phyloP scores from a whole-genome alignment of 2,113 vertebrate genomes.

The Lepus americanus region DNA sequence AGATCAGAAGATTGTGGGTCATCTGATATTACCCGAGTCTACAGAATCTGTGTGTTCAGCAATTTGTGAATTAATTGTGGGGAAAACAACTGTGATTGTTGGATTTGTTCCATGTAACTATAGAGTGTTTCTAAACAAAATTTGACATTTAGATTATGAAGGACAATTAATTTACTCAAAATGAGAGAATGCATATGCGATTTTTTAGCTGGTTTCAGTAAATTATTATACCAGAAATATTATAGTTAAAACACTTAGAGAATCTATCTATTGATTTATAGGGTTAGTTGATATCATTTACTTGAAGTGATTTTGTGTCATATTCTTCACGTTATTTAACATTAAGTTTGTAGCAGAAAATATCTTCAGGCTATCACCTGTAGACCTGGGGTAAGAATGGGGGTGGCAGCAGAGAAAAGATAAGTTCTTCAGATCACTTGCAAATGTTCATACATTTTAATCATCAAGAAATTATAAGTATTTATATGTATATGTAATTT shows the following conservation, averaged over 20 bases:
- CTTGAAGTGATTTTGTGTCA: conserved; percentile 22
- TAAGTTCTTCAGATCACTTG: conserved; percentile 53
- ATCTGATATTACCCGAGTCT: background rate
- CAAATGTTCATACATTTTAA: conserved; percentile 41
- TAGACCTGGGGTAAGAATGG: background rate
- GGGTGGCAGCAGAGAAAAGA: background rate
- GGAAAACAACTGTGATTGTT: background rate
- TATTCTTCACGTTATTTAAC: conserved; percentile 37
- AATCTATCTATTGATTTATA: background rate
- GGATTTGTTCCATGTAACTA: background rate
- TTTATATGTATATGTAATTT: background rate
- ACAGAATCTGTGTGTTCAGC: background rate
- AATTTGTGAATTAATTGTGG: background rate
- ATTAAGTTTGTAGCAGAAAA: conserved; percentile 59
- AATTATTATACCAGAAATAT: background rate
- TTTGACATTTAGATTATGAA: background rate
- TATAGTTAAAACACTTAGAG: background rate
- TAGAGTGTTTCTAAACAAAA: background rate
- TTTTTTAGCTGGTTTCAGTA: background rate
- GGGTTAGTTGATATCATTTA: background rate
- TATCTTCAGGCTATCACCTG: background rate
- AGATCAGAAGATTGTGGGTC: background rate
- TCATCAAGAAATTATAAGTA: conserved; percentile 32
- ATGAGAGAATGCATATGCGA: background rate
- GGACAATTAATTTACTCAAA: background rate